These are phyloP conservation scores for Cantharis rufa DNA, from an alignment of 2,888 invertebrate species.

Conservation along the genomic window DNA sequence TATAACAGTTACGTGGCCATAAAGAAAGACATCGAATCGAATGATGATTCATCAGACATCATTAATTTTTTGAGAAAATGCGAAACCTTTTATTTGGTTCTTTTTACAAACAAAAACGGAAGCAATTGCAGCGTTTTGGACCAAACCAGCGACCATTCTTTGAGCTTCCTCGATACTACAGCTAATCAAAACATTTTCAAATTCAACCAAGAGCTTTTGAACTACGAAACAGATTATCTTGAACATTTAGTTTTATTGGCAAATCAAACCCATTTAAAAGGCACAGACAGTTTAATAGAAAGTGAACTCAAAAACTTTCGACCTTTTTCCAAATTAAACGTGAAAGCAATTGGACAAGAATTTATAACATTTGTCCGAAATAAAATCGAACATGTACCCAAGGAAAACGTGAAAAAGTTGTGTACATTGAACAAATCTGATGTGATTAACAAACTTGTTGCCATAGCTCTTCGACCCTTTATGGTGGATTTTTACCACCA, in stretches of 20 bases:
- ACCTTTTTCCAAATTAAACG: neutral
- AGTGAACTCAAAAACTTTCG: neutral
- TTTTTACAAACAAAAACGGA: conserved; percentile 1
- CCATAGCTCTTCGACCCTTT: neutral
- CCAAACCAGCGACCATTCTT: neutral
- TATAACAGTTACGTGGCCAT: neutral
- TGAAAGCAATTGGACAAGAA: neutral
- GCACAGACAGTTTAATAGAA: neutral
- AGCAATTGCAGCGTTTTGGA: neutral
- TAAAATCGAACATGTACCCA: neutral
- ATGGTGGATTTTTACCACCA: neutral
- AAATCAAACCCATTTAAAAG: conserved; percentile 3
- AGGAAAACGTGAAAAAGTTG: neutral
- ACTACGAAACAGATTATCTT: neutral
- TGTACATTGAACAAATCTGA: neutral
- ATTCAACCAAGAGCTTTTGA: neutral
- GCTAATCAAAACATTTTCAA: neutral
- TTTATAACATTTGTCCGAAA: neutral
- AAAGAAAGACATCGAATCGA: neutral
- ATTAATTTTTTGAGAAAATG: neutral
- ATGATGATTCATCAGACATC: neutral
- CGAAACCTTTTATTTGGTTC: neutral
- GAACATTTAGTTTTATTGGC: neutral
- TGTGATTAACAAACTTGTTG: neutral
- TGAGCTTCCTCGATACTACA: conserved; percentile 2